These are phyloP conservation scores for Dinothrombium tinctorium DNA, from an alignment of 1,140 invertebrate species.

Conservation along the genomic window DNA sequence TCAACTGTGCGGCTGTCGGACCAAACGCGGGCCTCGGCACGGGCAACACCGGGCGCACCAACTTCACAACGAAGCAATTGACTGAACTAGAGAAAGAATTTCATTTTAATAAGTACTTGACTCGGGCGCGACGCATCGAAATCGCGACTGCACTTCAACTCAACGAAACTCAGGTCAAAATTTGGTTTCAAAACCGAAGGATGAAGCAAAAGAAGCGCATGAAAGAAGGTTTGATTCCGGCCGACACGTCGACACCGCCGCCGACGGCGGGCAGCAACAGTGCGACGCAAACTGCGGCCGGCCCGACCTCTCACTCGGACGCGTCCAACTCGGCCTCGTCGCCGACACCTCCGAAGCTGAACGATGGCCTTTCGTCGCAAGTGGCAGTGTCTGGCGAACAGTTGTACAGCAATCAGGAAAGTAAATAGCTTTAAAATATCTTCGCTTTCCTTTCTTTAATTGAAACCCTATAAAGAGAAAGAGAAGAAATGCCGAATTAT, in stretches of 20 bases:
- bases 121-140: slow-evolving; percentile 79
- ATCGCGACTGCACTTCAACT: slow-evolving; percentile 84
- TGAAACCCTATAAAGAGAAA: background rate
- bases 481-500: background rate
- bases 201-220: slow-evolving; percentile 20
- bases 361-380: too few species aligned
- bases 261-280: background rate
- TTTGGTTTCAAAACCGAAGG: slow-evolving; percentile 24
- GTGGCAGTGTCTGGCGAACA: too few species aligned
- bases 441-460: too few species aligned
- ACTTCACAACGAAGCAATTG: slow-evolving; percentile 96
- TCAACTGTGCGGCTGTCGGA: too few species aligned
- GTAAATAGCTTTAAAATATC: too few species aligned
- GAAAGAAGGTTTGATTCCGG: slow-evolving; percentile 30
- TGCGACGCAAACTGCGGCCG: background rate
- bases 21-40: too few species aligned
- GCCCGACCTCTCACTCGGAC: slow-evolving; percentile 7
- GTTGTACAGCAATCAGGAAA: too few species aligned
- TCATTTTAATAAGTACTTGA: slow-evolving; percentile 97
- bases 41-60: slow-evolving; percentile 51
- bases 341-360: slow-evolving; percentile 6
- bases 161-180: slow-evolving; percentile 68
- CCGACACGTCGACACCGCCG: slow-evolving; percentile 7
- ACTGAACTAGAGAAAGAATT: slow-evolving; percentile 98
- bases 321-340: slow-evolving; percentile 9